Evolutionary conservation across 2,888 invertebrate species (phyloP).

Genomic region (Osmoderma eremita): DNA sequence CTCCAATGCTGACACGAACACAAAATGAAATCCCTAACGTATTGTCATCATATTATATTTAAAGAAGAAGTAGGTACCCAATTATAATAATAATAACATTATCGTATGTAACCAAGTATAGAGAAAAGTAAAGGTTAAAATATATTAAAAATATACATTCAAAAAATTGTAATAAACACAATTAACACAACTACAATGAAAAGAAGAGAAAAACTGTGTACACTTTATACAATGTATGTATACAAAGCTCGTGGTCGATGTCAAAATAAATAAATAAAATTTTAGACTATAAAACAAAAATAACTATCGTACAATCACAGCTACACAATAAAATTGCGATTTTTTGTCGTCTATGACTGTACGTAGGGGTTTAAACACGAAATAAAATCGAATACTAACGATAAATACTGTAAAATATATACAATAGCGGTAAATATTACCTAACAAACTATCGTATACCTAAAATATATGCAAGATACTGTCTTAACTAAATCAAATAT

Average conservation of each 20-base stretch:
- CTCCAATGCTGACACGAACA: background rate
- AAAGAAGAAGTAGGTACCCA: background rate
- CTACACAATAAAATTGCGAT: no score
- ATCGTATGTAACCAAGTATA: background rate
- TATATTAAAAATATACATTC: background rate
- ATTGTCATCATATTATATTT: conserved; percentile 29
- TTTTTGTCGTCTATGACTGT: no score
- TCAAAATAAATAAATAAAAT: background rate
- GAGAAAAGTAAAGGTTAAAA: conserved; percentile 1
- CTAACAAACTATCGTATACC: no score
- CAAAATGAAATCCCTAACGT: conserved; percentile 15
- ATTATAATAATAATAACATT: background rate
- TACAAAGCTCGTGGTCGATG: background rate
- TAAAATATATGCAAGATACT: no score
- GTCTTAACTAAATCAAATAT: background rate
- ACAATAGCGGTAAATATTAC: no score
- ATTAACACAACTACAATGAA: background rate
- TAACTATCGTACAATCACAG: no score
- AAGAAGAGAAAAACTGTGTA: conserved; percentile 11
- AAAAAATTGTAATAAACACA: conserved; percentile 27
- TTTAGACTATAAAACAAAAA: no score
- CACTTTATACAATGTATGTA: conserved; percentile 16
- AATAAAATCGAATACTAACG: no score
- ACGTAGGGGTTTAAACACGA: no score
- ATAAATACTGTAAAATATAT: no score